phyloP scores from a whole-genome alignment of 53 echinoderm and acorn worm genomes.

The Echinometra lucunter region DNA sequence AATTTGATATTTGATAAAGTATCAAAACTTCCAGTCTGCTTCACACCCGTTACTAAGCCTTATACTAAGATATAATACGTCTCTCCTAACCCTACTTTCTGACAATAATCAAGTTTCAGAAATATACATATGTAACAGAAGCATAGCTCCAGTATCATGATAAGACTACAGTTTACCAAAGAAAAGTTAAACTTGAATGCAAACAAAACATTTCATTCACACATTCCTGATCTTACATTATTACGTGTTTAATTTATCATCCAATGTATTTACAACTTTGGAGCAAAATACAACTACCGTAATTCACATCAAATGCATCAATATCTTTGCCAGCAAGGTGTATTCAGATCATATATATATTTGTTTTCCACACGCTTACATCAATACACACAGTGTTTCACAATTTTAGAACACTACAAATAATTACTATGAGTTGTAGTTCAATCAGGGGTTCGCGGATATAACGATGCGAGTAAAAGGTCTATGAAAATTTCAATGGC shows the following conservation, averaged over 20 bases:
- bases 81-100: neutral
- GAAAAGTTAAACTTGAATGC: neutral
- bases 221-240: conserved; percentile 36
- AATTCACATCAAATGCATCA: conserved; percentile 37
- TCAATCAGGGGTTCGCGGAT: neutral
- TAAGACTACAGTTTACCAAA: neutral
- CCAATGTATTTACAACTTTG: neutral
- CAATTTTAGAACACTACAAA: conserved; percentile 17
- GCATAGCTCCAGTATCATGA: neutral
- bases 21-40: neutral
- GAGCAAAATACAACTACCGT: conserved; percentile 12
- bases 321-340: conserved; percentile 40
- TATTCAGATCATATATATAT: conserved; percentile 4
- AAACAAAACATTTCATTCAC: neutral
- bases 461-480: neutral
- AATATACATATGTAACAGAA: neutral
- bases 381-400: neutral
- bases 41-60: too few relatives aligned
- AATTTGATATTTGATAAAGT: neutral
- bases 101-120: neutral
- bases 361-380: neutral
- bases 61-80: neutral
- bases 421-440: conserved; percentile 35
- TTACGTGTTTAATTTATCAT: conserved; percentile 31
- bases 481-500: neutral